Conservation (phyloP, 2,113 vertebrate genomes). For the Rhinolophus ferrumequinum region DNA sequence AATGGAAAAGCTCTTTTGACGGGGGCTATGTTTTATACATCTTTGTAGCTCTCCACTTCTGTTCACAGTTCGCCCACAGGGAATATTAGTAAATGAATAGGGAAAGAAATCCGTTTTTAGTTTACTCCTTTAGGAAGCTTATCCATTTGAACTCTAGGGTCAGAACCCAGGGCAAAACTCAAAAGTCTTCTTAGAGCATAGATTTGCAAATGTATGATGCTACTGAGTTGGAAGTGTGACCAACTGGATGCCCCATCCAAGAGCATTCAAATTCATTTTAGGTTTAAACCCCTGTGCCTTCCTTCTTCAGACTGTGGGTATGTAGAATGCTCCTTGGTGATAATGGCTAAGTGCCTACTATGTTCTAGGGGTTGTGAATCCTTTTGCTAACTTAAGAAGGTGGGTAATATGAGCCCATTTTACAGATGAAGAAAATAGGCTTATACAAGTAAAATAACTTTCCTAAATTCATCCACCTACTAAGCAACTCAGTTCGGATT, state of each 20-base stretch:
- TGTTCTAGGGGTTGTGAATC: not conserved
- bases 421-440: not conserved
- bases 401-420: not conserved
- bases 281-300: not conserved
- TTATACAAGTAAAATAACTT: slow-evolving; percentile 7
- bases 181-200: not conserved
- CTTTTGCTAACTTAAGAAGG: not conserved
- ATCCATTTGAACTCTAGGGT: not conserved
- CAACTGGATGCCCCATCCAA: not conserved
- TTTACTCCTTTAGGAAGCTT: not conserved
- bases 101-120: not conserved
- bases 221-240: not conserved
- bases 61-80: not conserved
- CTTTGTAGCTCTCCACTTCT: not conserved
- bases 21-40: not conserved
- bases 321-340: not conserved
- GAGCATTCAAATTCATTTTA: not conserved
- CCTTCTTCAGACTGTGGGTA: not conserved
- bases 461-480: not conserved
- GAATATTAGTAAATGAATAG: not conserved
- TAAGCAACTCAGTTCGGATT: not conserved
- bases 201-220: not conserved
- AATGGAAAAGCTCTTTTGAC: not conserved
- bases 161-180: not conserved
- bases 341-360: not conserved